phyloP scores from a whole-genome alignment of 2,797 vertebrate genomes.

The Scolopax rusticola region DNA sequence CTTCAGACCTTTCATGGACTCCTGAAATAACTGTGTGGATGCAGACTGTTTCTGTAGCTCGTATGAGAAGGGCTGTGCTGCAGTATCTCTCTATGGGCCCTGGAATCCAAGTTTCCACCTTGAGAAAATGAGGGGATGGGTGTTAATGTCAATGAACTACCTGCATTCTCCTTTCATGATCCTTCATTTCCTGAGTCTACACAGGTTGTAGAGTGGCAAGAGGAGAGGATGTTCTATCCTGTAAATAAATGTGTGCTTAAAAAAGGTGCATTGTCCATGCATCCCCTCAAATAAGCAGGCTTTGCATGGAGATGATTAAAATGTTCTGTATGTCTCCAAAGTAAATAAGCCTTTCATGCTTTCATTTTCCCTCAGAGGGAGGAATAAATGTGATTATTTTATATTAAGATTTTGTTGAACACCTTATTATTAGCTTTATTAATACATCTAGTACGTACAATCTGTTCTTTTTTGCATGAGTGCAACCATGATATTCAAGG shows the following conservation, averaged over 20 bases:
- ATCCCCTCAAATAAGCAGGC: neutral
- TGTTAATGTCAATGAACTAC: neutral
- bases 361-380: neutral
- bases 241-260: neutral
- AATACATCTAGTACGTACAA: neutral
- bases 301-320: neutral
- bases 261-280: neutral
- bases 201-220: neutral
- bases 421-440: slow-evolving; percentile 7
- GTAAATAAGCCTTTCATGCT: neutral
- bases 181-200: neutral
- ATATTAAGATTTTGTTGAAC: slow-evolving; percentile 6
- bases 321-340: neutral
- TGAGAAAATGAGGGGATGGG: neutral
- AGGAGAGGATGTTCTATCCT: neutral
- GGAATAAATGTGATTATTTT: slow-evolving; percentile 19
- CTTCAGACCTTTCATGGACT: slow-evolving; percentile 47
- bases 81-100: neutral
- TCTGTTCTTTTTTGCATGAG: neutral
- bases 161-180: neutral
- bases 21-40: slow-evolving; percentile 46
- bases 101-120: slow-evolving; percentile 56
- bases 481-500: neutral
- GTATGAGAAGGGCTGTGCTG: neutral
- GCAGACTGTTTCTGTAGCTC: slow-evolving; percentile 49